A percentile compares a stretch with the other conserved stretches of the same genome.
Conservation (phyloP, 2,797 vertebrate genomes). For the Eleutherodactylus coqui region DNA sequence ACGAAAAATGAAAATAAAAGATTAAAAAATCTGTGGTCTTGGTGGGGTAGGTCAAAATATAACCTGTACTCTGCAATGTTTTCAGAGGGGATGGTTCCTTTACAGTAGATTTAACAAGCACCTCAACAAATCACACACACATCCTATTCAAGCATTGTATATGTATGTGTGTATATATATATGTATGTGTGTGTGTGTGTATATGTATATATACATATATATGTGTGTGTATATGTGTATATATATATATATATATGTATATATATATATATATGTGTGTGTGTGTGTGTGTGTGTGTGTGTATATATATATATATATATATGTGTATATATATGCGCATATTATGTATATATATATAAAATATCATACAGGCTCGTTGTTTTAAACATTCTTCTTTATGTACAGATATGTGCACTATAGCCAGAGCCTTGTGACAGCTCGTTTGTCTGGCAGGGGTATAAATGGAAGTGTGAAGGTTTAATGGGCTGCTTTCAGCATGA, state of each 20-base stretch:
- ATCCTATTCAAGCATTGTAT: too few species aligned
- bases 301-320: too few species aligned
- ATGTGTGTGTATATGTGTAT: too few species aligned
- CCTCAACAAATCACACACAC: too few species aligned
- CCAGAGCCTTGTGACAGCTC: constrained; percentile 72
- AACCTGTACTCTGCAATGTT: not conserved
- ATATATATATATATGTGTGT: too few species aligned
- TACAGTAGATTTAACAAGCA: not conserved
- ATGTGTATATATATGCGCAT: not conserved
- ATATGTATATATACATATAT: too few species aligned
- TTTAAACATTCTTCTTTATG: constrained; percentile 16
- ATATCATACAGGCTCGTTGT: constrained; percentile 16
- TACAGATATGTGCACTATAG: constrained; percentile 65
- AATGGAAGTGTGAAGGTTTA: constrained; percentile 71
- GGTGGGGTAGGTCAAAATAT: not conserved
- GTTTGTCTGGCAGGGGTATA: constrained; percentile 69
- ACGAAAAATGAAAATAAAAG: too few species aligned
- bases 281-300: too few species aligned
- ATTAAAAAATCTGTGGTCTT: too few species aligned
- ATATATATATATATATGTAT: too few species aligned
- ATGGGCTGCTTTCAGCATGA: constrained; percentile 71
- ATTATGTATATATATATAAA: not conserved
- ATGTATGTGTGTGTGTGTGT: too few species aligned
- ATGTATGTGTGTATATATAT: too few species aligned
- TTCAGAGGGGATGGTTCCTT: not conserved